phyloP scores from a whole-genome alignment of 2,888 invertebrate genomes.

The Tetropium fuscum region DNA sequence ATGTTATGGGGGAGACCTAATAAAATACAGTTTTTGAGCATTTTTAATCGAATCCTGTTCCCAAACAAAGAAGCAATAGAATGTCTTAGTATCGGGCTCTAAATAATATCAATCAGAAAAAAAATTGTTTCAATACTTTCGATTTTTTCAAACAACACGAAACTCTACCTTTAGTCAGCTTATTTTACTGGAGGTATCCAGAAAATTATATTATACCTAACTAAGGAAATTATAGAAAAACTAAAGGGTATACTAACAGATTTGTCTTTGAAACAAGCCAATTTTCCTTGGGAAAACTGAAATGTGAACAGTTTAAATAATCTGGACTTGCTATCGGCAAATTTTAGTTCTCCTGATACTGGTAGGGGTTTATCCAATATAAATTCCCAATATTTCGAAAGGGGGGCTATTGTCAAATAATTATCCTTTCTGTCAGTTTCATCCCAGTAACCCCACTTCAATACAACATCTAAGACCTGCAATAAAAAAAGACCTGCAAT shows the following conservation, averaged over 20 bases:
- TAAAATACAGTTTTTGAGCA: no score
- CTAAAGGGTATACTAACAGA: constrained; percentile 66
- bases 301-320: constrained; percentile 82
- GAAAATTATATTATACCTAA: no score
- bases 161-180: no score
- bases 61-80: no score
- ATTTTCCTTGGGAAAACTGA: constrained; percentile 82
- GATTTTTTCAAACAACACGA: no score
- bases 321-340: constrained; percentile 80
- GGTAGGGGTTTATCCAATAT: constrained; percentile 63
- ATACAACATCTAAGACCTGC: constrained; percentile 73
- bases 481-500: constrained; percentile 27
- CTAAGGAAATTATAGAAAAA: no score
- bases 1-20: no score
- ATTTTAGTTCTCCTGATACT: constrained; percentile 81
- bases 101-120: no score
- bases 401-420: constrained; percentile 73
- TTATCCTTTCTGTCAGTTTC: constrained; percentile 87
- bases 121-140: no score
- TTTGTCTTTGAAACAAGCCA: constrained; percentile 84
- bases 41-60: no score
- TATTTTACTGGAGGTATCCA: no score
- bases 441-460: constrained; percentile 91
- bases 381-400: constrained; percentile 62
- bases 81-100: no score